Base-by-base conservation (phyloP, 2,888 invertebrate genomes). In the Tetragonula carbonaria region DNA sequence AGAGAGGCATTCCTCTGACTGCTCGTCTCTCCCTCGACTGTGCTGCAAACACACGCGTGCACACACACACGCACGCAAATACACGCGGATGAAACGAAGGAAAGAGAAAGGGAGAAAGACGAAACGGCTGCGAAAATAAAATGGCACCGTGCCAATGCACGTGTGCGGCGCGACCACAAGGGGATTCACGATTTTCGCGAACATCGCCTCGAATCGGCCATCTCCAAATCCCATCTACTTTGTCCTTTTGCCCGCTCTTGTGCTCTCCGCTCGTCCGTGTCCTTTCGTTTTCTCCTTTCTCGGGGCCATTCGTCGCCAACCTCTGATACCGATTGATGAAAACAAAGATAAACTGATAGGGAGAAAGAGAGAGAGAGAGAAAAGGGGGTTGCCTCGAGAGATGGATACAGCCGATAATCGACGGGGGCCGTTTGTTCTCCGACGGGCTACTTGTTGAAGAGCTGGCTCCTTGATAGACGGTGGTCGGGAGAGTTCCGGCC, bases 141-240 rank as follows among this genome's bases (percentile, higher is more conserved):
- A 91, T 92, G 92, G 92, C 92, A 86, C 50, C 51, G 68, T 88
- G 91, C 91, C 92, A 92, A 90, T 90, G 89, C 91, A 91, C 91
- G 91, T 92, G 91, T 92, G 91, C 87, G 89, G 89, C 82, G 82
- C 74, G 72, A 76, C 78, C 62, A 62, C n/a, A 13, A 16, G 75
- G 84, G 76, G 83, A 87, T 81, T 89, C 86, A 86, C 89, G 86
- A 89, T 91, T 91, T 91, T 88, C 88, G 86, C 68, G 66, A 74
- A 75, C 86, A 86, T 76, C 86, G 66, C 82, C 67, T 28, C 71
- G 63, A 59, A 38, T 68, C 50, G 23, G 21, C 50, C 33, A 70
- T 63, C 84, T 53, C 53, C 11, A 8, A n/a, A 23, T 50, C 50
- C 51, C 8, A 5, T 55, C 38, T 45, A 4, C 28, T 16, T 23